phyloP scores from a whole-genome alignment of 2,113 vertebrate species.

The Brienomyrus longianalis region DNA sequence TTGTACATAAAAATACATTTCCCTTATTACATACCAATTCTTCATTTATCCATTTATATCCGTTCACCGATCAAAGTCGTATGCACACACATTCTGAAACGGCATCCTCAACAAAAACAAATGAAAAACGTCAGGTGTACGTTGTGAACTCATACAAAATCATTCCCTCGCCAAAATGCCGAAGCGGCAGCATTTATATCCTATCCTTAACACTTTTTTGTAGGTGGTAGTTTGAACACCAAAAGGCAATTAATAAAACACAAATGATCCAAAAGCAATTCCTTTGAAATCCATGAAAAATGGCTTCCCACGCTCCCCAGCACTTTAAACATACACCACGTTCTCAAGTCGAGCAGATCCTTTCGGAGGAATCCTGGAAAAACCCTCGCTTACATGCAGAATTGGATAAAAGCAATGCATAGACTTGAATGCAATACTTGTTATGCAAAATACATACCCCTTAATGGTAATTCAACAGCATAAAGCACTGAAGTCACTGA shows the following conservation, averaged over 20 bases:
- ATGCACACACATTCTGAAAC: background rate
- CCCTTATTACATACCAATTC: background rate
- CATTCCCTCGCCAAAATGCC: background rate
- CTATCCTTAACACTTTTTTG: background rate
- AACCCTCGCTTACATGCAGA: background rate
- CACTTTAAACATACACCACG: background rate
- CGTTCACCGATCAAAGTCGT: background rate
- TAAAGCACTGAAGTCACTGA: background rate
- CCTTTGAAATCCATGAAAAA: background rate
- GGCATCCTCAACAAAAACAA: background rate
- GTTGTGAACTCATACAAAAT: background rate
- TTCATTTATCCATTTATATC: background rate
- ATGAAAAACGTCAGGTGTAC: background rate
- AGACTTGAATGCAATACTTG: background rate
- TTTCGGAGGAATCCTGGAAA: background rate
- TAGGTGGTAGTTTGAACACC: background rate
- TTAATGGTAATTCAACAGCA: background rate
- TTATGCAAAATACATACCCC: background rate
- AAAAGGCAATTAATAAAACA: background rate
- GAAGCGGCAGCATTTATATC: background rate
- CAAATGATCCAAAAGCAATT: background rate
- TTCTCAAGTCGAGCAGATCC: background rate
- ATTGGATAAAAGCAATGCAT: background rate
- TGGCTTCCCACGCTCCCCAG: background rate
- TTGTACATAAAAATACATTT: conserved; percentile 1